Conservation (phyloP, 1,140 invertebrate species). For the Uloborus diversus region DNA sequence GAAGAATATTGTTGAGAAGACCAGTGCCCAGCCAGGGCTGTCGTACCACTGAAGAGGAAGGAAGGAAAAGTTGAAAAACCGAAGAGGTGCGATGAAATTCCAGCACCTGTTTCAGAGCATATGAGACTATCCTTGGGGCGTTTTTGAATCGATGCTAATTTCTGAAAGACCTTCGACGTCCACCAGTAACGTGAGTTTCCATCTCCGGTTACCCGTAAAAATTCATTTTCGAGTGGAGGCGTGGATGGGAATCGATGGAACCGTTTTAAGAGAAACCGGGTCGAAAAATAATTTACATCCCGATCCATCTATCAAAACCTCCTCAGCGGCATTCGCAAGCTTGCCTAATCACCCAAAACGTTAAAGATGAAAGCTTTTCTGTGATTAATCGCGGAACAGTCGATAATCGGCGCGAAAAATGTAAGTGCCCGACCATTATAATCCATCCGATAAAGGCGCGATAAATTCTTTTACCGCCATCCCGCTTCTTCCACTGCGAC, state of each 20-base stretch:
- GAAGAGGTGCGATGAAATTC: too few species aligned
- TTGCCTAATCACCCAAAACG: slow-evolving; percentile 50
- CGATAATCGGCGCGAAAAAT: slow-evolving; percentile 54
- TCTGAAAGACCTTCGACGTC: background rate
- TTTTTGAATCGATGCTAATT: slow-evolving; percentile 45
- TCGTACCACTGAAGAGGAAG: too few species aligned
- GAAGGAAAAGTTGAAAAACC: too few species aligned
- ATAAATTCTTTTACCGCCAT: slow-evolving; percentile 52
- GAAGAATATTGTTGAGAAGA: too few species aligned
- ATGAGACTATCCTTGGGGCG: too few species aligned
- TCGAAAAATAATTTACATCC: slow-evolving; percentile 56
- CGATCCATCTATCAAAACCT: slow-evolving; percentile 44
- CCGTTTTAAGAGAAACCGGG: slow-evolving; percentile 39
- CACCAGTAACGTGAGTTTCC: slow-evolving; percentile 7
- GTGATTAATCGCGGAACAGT: slow-evolving; percentile 48
- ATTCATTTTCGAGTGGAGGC: slow-evolving; percentile 40
- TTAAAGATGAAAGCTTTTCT: slow-evolving; percentile 49
- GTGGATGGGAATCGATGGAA: slow-evolving; percentile 31
- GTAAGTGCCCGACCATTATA: slow-evolving; percentile 53
- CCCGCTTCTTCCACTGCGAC: slow-evolving; percentile 45
- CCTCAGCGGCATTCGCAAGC: slow-evolving; percentile 1
- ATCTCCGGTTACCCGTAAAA: slow-evolving; percentile 31
- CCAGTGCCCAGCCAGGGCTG: too few species aligned
- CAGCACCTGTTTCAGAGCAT: too few species aligned
- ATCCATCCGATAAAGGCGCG: slow-evolving; percentile 54